Evolutionary conservation across 2,113 vertebrate species (phyloP), one percentile per base, ranked within the genome.

Genomic region (Phocoena phocoena): DNA sequence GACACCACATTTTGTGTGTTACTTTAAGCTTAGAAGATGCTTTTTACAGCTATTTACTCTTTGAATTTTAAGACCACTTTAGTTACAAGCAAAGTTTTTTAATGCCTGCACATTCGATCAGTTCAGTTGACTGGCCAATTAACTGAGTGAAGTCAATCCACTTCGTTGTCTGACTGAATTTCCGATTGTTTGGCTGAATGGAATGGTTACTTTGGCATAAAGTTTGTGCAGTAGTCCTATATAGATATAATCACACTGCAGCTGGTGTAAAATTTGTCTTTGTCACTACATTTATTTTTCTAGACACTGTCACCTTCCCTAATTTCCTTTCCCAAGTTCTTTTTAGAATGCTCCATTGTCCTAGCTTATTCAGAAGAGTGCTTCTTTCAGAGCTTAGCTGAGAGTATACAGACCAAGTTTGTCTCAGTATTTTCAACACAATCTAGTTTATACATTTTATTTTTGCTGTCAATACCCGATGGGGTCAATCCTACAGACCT

Each of bases 381-480:
- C 1, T 47, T 74, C n/a, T 93, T 95, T 92, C 62, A 71, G 50
- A 95, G 13, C 28, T 93, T 97, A 98, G 0, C 93, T 96, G 62
- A 93, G 85, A 95, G 53, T 76, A 80, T 91, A 96, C 33, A 47
- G 38, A 96, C 41, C 38, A 97, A 18, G 12, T 0, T 0, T 95
- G 7, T 55, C 80, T 93, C 21, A 96, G 63, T 20, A 79, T 90
- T 95, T 96, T 62, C 41, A 94, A 82, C 91, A 60, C 15, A 94
- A 93, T 26, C 9, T 96, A 70, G 70, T 91, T 81, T 97, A 33
- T 31, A 93, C 95, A 31, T 97, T 88, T 97, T 97, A 88, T 90
- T 97, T 95, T 68, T 98, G 90, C 92, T 94, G 92, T 98, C 96
- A 98, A 92, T 98, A 93, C 15, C 31, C 74, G 38, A 33, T 88